phyloP scores from a whole-genome alignment of 2,888 invertebrate species.

The Patella pellucida region DNA sequence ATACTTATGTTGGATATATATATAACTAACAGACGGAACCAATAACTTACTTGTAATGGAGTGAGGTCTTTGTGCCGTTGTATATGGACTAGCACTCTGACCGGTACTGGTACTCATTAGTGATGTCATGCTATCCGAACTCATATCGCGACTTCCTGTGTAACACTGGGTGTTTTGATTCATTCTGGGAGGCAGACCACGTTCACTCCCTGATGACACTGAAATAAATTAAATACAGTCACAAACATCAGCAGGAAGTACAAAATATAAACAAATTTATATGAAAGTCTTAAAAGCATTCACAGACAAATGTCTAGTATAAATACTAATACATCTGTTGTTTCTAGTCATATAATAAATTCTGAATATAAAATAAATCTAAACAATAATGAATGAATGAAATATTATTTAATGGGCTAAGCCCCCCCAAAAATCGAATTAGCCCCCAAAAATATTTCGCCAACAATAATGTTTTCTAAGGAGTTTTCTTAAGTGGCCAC shows the following conservation, averaged over 20 bases:
- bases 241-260: too few relatives aligned
- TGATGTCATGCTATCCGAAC: conserved; percentile 81
- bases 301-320: too few relatives aligned
- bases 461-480: too few relatives aligned
- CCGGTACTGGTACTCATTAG: conserved; percentile 77
- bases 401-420: too few relatives aligned
- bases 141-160: conserved; percentile 68
- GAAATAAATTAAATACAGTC: conserved; percentile 31
- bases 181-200: conserved; percentile 68
- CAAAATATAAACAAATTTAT: too few relatives aligned
- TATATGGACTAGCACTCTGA: conserved; percentile 82
- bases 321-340: too few relatives aligned
- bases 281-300: too few relatives aligned
- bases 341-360: background rate
- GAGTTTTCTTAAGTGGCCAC: too few relatives aligned
- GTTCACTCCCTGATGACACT: conserved; percentile 82
- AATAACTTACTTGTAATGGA: conserved; percentile 80
- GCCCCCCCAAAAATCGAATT: too few relatives aligned
- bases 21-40: background rate
- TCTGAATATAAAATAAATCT: background rate
- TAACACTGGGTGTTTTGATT: background rate
- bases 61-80: conserved; percentile 76
- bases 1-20: background rate
- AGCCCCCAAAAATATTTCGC: too few relatives aligned
- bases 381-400: too few relatives aligned